phyloP scores from a whole-genome alignment of 2,888 invertebrate species.

The Norana najaformis region DNA sequence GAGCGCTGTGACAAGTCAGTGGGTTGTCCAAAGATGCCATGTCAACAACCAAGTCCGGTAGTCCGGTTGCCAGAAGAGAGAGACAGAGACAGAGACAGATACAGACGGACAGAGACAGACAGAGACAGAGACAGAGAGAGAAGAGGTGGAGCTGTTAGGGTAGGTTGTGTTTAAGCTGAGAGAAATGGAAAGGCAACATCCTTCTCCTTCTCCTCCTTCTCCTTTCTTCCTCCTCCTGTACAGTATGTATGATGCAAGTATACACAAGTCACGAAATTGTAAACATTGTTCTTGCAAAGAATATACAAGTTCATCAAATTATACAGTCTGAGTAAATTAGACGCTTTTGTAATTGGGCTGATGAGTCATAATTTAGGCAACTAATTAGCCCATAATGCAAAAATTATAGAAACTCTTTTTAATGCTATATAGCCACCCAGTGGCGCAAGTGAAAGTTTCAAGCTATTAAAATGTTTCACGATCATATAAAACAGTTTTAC shows the following conservation, averaged over 20 bases:
- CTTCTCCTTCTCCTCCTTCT: too few relatives aligned
- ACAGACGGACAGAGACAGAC: too few relatives aligned
- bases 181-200: too few relatives aligned
- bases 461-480: neutral
- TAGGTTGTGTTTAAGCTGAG: too few relatives aligned
- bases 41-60: too few relatives aligned
- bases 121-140: too few relatives aligned
- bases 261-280: neutral
- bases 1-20: too few relatives aligned
- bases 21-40: too few relatives aligned
- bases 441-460: neutral
- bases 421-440: neutral
- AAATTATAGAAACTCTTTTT: neutral
- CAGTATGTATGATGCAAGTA: neutral
- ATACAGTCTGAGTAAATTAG: neutral
- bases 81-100: too few relatives aligned
- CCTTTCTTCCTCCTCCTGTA: neutral
- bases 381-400: too few relatives aligned
- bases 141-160: too few relatives aligned
- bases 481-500: neutral
- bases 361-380: neutral
- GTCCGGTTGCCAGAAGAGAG: too few relatives aligned
- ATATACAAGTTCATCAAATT: neutral
- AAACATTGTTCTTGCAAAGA: neutral
- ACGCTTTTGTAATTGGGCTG: neutral